Evolutionary conservation across 2,888 invertebrate genomes (phyloP).

Genomic region (Melanchra persicariae): DNA sequence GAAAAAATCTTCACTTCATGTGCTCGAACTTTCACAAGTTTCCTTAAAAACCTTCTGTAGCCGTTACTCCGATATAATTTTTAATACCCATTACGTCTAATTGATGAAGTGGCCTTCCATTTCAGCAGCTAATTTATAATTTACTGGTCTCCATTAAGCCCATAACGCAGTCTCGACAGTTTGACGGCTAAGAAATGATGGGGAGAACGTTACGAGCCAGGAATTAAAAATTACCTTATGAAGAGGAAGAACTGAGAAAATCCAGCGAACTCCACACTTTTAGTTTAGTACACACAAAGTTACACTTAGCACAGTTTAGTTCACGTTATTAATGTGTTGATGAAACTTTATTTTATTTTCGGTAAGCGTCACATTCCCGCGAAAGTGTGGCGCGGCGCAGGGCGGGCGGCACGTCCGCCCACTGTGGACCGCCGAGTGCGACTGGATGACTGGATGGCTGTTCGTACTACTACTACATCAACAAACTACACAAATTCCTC

Average conservation of each 20-base stretch:
- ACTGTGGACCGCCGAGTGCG: slow-evolving; percentile 64
- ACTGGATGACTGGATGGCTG: slow-evolving; percentile 68
- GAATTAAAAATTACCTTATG: slow-evolving; percentile 67
- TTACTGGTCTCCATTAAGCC: slow-evolving; percentile 48
- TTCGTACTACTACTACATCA: slow-evolving; percentile 31
- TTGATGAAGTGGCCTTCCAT: slow-evolving; percentile 21
- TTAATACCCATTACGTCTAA: slow-evolving; percentile 18
- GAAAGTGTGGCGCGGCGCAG: slow-evolving; percentile 59
- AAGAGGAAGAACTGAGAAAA: slow-evolving; percentile 63
- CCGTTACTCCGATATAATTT: slow-evolving; percentile 3
- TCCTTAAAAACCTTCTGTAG: neutral
- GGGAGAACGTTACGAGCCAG: slow-evolving; percentile 46
- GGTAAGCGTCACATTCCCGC: slow-evolving; percentile 57
- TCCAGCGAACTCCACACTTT: slow-evolving; percentile 51
- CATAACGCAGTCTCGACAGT: slow-evolving; percentile 52
- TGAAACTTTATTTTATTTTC: slow-evolving; percentile 52
- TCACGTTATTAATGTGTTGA: slow-evolving; percentile 18
- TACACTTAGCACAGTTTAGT: slow-evolving; percentile 58
- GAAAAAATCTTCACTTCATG: neutral
- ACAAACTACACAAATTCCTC: slow-evolving; percentile 10
- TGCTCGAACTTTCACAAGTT: neutral
- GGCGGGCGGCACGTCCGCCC: slow-evolving; percentile 83
- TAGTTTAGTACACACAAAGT: slow-evolving; percentile 51
- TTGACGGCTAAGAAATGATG: slow-evolving; percentile 34
- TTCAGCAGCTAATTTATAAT: slow-evolving; percentile 43